phyloP scores from a whole-genome alignment of 1,140 invertebrate genomes.

The Ostrea edulis region DNA sequence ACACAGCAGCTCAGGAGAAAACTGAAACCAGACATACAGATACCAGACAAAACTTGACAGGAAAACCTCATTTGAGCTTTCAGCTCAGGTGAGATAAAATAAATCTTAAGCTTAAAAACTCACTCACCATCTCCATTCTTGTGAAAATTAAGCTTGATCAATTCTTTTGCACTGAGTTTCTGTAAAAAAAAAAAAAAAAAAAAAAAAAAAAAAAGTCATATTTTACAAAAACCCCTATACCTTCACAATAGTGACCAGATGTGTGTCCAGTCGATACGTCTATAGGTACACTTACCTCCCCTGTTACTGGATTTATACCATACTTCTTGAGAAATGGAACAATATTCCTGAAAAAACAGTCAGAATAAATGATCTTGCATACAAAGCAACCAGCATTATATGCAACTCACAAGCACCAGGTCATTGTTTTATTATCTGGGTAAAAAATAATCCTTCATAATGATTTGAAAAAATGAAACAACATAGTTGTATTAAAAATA shows the following conservation, averaged over 20 bases:
- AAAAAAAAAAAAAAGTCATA: too few relatives aligned
- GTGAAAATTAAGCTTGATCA: constrained; percentile 93
- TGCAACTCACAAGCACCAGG: too few relatives aligned
- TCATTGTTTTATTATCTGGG: too few relatives aligned
- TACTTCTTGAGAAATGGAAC: constrained; percentile 95
- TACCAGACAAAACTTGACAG: background rate
- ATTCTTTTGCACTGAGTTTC: constrained; percentile 90
- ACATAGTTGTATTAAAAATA: too few relatives aligned
- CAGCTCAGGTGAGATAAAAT: background rate
- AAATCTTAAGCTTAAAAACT: background rate
- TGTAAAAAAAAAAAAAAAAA: too few relatives aligned
- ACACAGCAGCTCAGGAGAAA: too few relatives aligned
- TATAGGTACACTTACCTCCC: constrained; percentile 87
- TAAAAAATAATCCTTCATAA: too few relatives aligned
- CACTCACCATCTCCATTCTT: constrained; percentile 88
- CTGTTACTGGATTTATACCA: constrained; percentile 96
- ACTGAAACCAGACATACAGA: background rate
- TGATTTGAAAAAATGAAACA: too few relatives aligned
- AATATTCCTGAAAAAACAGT: constrained; percentile 83
- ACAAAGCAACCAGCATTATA: too few relatives aligned
- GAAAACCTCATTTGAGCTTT: background rate
- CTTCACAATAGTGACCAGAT: background rate
- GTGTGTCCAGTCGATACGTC: background rate
- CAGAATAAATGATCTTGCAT: too few relatives aligned
- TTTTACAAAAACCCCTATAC: background rate